Base-by-base conservation (phyloP, 2,113 vertebrate genomes). In the Lepisosteus osseus region DNA sequence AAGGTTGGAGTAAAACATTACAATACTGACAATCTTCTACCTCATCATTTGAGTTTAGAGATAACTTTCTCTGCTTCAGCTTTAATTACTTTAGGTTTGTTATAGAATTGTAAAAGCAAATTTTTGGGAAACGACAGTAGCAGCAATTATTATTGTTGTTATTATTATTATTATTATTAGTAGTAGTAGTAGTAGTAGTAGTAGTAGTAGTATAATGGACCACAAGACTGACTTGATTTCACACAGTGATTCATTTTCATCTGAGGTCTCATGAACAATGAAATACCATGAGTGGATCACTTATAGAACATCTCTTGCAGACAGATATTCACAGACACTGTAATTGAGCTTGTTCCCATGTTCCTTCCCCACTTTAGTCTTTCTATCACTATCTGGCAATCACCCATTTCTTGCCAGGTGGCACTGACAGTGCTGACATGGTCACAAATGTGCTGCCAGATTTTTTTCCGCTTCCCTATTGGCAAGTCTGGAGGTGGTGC, bases 391-490 rank as follows among this genome's bases (percentile, higher is more conserved):
- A 72, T 55, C 69, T 72, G 80, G 70, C 71, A 72, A 6, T 44
- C n/a, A 51, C 67, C 61, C 65, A 70, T 72, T 71, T 74, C 57
- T 42, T 77, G 69, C 77, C 77, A 79, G 80, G 77, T 82, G 75
- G 75, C 73, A 68, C 75, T 76, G 54, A 79, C 74, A 69, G 74
- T 63, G 68, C 75, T 81, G 70, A 79, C 77, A 77, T 63, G 66
- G 57, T 68, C 72, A 68, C 65, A 73, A 73, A 73, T 73, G 57
- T 63, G 66, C 72, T 68, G 65, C 72, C 72, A 73, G 72, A 68
- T 73, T 68, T 73, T 65, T 42, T n/a, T 68, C 29, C 44, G 65
- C 57, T 42, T 66, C 66, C 72, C 65, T 29, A 45, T 57, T 40
- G 72, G 57, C 72, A 62, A 17, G 57, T 63, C 43, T 61, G 66